A percentile compares a stretch with the other conserved stretches of the same genome.
These are phyloP conservation scores for Willisornis vidua DNA, from an alignment of 2,113 vertebrate species.

Conservation along the genomic window DNA sequence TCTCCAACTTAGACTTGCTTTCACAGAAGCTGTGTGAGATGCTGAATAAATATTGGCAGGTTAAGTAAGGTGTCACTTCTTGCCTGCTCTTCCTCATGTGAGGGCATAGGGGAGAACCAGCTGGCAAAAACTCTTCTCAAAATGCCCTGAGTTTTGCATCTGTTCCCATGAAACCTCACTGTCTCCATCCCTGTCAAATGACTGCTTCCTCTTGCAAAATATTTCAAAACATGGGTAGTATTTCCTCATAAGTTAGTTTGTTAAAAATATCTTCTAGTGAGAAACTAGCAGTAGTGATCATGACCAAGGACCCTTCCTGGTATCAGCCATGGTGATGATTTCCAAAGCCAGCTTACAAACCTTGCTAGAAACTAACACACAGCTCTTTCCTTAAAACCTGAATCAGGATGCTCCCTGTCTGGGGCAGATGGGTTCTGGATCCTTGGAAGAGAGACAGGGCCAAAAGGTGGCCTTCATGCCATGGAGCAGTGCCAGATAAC, in stretches of 20 bases:
- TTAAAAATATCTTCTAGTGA: neutral
- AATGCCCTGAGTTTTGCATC: neutral
- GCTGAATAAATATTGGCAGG: neutral
- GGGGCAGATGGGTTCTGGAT: neutral
- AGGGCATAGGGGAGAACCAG: neutral
- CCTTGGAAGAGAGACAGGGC: neutral
- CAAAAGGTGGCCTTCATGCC: neutral
- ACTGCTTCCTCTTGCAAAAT: neutral
- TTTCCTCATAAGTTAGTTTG: neutral
- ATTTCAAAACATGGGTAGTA: neutral
- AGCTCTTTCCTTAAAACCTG: neutral
- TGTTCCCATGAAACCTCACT: neutral
- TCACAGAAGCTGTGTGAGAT: neutral
- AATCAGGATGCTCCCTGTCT: neutral
- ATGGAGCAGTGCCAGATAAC: neutral
- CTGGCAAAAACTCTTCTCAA: neutral
- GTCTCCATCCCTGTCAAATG: neutral
- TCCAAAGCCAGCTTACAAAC: neutral
- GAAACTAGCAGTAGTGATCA: neutral
- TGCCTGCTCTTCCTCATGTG: neutral
- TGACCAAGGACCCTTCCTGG: neutral
- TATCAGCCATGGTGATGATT: neutral
- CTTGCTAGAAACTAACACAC: neutral
- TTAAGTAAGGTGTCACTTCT: neutral
- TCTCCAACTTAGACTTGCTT: neutral